These are phyloP conservation scores for Montifringilla adamsi DNA, from an alignment of 2,113 vertebrate species.

Conservation along the genomic window DNA sequence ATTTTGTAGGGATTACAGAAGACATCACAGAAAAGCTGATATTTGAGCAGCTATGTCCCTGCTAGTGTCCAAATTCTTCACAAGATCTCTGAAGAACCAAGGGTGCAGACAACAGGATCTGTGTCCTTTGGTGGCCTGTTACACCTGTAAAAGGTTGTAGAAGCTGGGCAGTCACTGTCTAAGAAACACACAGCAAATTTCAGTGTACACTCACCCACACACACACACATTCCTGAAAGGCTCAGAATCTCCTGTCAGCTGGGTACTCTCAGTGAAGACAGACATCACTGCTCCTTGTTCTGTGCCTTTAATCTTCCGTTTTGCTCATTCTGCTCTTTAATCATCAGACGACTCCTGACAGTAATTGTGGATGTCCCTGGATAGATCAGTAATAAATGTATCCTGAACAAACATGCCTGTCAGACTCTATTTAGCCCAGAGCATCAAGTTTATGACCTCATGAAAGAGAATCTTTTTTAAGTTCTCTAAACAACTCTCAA, in stretches of 20 bases:
- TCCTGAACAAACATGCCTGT: slow-evolving; percentile 56
- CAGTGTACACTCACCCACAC: not conserved
- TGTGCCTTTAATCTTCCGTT: slow-evolving; percentile 24
- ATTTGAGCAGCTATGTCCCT: not conserved
- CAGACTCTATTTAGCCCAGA: slow-evolving; percentile 46
- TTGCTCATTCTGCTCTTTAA: slow-evolving; percentile 54
- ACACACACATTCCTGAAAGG: not conserved
- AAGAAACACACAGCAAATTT: not conserved
- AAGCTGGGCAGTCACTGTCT: not conserved
- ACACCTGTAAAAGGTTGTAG: accelerated
- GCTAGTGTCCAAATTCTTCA: not conserved
- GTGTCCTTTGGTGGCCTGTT: not conserved
- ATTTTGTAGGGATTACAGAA: not conserved
- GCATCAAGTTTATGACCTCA: slow-evolving; percentile 43
- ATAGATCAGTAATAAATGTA: slow-evolving; percentile 49
- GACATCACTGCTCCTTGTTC: not conserved
- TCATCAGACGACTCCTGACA: slow-evolving; percentile 8
- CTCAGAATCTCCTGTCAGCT: not conserved
- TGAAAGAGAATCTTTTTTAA: slow-evolving; percentile 43
- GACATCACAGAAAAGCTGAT: not conserved
- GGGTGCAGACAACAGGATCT: not conserved
- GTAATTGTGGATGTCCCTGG: slow-evolving; percentile 45
- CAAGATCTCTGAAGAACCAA: not conserved
- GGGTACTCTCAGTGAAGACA: not conserved
- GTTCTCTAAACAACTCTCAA: slow-evolving; percentile 32